Evolutionary conservation across 2,113 vertebrate species (phyloP).

Genomic region (Anoura caudifer): DNA sequence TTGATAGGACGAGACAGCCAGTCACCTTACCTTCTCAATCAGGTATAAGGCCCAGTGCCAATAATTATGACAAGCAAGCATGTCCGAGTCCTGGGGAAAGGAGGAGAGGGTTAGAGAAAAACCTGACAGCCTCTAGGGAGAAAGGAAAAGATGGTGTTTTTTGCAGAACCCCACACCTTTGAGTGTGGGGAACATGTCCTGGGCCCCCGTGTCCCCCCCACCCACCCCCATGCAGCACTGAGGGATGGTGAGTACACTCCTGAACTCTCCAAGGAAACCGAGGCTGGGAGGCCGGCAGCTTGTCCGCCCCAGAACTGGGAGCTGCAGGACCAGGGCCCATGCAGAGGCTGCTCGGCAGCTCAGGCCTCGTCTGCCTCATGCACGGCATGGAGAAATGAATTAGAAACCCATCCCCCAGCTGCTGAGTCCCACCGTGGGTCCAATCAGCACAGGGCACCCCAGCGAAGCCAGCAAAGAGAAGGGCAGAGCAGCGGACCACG

Average conservation of each 20-base stretch:
- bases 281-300: not conserved
- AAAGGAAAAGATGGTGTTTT: fast-evolving
- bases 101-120: not conserved
- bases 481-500: not conserved
- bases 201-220: fast-evolving
- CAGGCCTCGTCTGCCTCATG: fast-evolving
- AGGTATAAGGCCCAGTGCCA: slow-evolving; percentile 97
- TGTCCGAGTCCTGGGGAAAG: slow-evolving; percentile 83
- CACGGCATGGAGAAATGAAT: fast-evolving
- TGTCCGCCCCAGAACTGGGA: fast-evolving
- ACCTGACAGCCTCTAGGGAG: fast-evolving
- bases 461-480: not conserved
- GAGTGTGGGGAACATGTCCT: not conserved
- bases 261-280: not conserved
- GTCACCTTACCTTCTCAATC: slow-evolving; percentile 92
- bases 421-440: not conserved
- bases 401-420: fast-evolving
- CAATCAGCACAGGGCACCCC: not conserved
- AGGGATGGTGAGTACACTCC: fast-evolving
- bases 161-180: fast-evolving
- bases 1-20: fast-evolving
- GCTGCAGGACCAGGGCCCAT: not conserved
- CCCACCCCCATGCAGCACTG: fast-evolving
- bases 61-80: slow-evolving; percentile 94
- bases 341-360: not conserved